Base-by-base conservation (phyloP, 2,888 invertebrate genomes). In the Drosophila cognata region DNA sequence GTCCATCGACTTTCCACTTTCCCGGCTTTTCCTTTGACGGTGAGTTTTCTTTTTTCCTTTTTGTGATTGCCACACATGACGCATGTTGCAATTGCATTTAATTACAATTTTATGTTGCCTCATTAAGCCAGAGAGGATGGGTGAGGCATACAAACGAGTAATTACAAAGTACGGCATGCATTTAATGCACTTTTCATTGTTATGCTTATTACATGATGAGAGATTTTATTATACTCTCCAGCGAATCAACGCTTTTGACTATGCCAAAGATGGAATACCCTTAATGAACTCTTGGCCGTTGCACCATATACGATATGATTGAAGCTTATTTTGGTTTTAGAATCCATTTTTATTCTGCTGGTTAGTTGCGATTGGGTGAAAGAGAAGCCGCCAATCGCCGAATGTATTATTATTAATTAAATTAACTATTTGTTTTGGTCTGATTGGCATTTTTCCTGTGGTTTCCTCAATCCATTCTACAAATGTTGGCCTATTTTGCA, bases 11-110 rank as follows among this genome's bases (percentile, higher is more conserved):
- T 28, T 91, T 93, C 74, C 81, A 83, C 46, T 82, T 88, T 77
- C 74, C 90, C 55, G 92, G 92, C 61, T 89, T 93, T 84, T 91
- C 93, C 79, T 93, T 93, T 80, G 93, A 92, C 79, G 92, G 93
- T 93, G 77, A 91, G 91, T 91, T 58, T 35, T 4, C 4, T 33
- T 11, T 5, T 25, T 36, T 2, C 11, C 11, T n/a, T 2, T 36
- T 43, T 53, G 59, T 71, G 70, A 59, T 43, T 57, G 72, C 57
- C 67, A 76, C 71, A 46, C 4, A 78, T 77, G 64, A 67, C 41
- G 67, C 67, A 71, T 75, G 64, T 65, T 70, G 63, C 48, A 85
- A 74, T 70, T 65, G 57, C 63, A 64, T 81, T 86, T 91, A 91
- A 91, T 92, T 90, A 82, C 88, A 90, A 83, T 78, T 84, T 82